These are phyloP conservation scores for Taenaris catops DNA, from an alignment of 2,888 invertebrate species.

Conservation along the genomic window DNA sequence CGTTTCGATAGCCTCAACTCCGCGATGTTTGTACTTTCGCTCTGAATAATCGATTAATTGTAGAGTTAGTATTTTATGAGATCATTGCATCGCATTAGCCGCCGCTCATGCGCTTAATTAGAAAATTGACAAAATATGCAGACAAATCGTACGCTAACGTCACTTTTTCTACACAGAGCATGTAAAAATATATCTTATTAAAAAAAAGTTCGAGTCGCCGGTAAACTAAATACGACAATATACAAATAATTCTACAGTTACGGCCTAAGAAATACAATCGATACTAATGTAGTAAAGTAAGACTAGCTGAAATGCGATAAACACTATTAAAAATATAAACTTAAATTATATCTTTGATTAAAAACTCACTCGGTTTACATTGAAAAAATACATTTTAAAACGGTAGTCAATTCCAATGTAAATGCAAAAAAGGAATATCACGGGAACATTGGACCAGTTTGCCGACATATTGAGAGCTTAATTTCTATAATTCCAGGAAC, in stretches of 20 bases:
- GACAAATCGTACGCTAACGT: constrained; percentile 56
- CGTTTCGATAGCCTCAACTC: constrained; percentile 23
- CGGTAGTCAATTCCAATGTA: constrained; percentile 66
- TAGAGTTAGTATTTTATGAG: constrained; percentile 77
- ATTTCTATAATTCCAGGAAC: constrained; percentile 53
- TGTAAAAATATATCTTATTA: constrained; percentile 50
- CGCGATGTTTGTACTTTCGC: constrained; percentile 66
- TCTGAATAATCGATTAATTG: constrained; percentile 43
- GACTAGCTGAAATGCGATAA: constrained; percentile 79
- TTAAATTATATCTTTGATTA: constrained; percentile 77
- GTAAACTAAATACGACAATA: constrained; percentile 66
- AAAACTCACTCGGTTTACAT: constrained; percentile 71
- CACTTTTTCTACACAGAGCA: constrained; percentile 58
- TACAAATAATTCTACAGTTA: constrained; percentile 66
- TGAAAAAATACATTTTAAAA: constrained; percentile 58
- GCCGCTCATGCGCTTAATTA: constrained; percentile 66
- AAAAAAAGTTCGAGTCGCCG: constrained; percentile 45
- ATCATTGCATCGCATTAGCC: constrained; percentile 69
- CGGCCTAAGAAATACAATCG: constrained; percentile 60
- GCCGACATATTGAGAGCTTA: constrained; percentile 30
- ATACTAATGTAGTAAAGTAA: constrained; percentile 71
- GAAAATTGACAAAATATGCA: constrained; percentile 74
- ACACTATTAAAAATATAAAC: constrained; percentile 70
- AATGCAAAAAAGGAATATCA: constrained; percentile 55
- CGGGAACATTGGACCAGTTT: constrained; percentile 45